Conservation (phyloP, 2,888 invertebrate species). For the Chrysolina americana region DNA sequence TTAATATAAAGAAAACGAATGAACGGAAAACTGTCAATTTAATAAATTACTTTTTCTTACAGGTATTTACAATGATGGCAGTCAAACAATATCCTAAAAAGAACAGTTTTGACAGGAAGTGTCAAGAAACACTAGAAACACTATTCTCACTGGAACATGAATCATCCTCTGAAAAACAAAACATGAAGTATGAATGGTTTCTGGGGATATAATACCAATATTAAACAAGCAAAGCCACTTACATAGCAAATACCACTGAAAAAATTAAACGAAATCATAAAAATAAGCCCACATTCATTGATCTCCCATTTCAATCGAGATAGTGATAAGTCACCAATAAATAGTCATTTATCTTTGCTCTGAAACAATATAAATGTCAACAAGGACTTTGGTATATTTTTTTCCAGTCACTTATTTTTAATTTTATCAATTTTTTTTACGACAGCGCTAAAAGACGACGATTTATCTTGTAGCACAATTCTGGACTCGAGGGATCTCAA, state of each 20-base stretch:
- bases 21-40: background rate
- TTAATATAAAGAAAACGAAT: background rate
- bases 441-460: too few species aligned
- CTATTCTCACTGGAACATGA: conserved; percentile 10
- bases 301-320: background rate
- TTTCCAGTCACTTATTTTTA: too few species aligned
- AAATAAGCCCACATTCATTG: conserved; percentile 3
- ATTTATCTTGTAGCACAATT: too few species aligned
- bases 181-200: too few species aligned
- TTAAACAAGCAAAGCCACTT: conserved; percentile 14
- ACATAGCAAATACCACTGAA: conserved; percentile 4
- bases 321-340: too few species aligned
- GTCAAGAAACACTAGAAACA: conserved; percentile 12
- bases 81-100: conserved; percentile 10
- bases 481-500: too few species aligned
- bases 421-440: too few species aligned
- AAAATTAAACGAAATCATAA: background rate
- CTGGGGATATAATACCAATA: background rate
- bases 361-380: too few species aligned
- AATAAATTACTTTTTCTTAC: conserved; percentile 8
- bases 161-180: conserved; percentile 17
- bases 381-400: too few species aligned
- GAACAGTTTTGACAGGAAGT: conserved; percentile 10
- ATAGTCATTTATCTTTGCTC: too few species aligned
- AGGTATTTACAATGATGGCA: conserved; percentile 15